Evolutionary conservation across 2,113 vertebrate species (phyloP), one percentile per base, ranked within the genome.

Genomic region (Rhea americana): DNA sequence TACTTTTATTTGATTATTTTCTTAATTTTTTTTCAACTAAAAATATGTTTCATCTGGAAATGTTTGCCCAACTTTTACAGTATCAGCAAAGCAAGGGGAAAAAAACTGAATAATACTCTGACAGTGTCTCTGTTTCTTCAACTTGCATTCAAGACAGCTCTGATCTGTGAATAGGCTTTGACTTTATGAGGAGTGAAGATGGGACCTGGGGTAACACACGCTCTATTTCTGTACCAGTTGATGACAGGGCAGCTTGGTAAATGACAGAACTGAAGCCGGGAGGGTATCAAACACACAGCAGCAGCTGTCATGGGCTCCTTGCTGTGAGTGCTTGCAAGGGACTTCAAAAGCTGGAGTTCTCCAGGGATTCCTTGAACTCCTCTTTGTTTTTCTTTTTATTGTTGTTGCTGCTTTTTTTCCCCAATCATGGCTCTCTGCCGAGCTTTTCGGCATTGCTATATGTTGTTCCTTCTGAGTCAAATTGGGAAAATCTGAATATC

Each of bases 261-360:
- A 43, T 91, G 96, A 93, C 94, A 95, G 82, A 32, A 28, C 71
- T 41, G 78, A 63, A 84, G 88, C 92, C 3, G 2, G 61, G 70
- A 88, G 82, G 85, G 82, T 61, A 77, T 48, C 92, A 79, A 50
- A 72, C 75, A 65, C 89, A 66, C 0, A 12, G 74, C 67, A 91
- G 93, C 85, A 80, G 94, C 95, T 95, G 95, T 84, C 92, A 93
- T 6, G 0, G 65, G 68, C 76, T 87, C 70, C 95, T 95, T 55
- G 25, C 91, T 93, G 82, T 11, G 17, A 68, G 41, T 66, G 75
- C 78, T 66, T 65, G 58, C 56, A 41, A 83, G 76, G 59, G 24
- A 94, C 93, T 93, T 96, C 95, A 96, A 95, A 95, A 80, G 82
- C 79, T 81, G 66, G 18, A 81, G 39, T 58, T 93, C 96, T 89